Conservation (phyloP, 2,113 vertebrate genomes). For the Antechinus flavipes region DNA sequence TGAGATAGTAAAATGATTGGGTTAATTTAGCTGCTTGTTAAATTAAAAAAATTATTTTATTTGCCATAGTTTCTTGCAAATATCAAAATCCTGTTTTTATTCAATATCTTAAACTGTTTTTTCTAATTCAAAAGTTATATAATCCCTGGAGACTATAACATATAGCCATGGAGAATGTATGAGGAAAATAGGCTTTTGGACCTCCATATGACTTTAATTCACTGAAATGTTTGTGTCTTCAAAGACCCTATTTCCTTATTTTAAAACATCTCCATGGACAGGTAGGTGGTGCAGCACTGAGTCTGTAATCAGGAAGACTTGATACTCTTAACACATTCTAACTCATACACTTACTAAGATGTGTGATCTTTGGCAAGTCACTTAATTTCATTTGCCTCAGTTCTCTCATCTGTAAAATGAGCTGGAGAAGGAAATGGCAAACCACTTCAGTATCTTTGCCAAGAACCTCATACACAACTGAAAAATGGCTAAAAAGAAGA, state of each 20-base stretch:
- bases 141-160: neutral
- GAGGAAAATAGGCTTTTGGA: neutral
- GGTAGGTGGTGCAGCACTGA: neutral
- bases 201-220: neutral
- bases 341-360: neutral
- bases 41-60: neutral
- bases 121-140: neutral
- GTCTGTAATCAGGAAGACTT: neutral
- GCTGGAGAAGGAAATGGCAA: neutral
- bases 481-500: neutral
- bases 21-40: neutral
- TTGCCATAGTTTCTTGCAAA: neutral
- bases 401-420: neutral
- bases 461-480: neutral
- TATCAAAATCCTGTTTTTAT: neutral
- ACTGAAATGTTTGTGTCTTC: neutral
- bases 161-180: neutral
- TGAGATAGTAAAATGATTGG: neutral
- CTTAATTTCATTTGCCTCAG: neutral
- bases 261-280: neutral
- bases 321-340: neutral
- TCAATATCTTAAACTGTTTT: neutral
- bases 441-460: no score
- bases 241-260: slow-evolving; percentile 2
- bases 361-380: neutral